Base-by-base conservation (phyloP, 2,113 vertebrate species). In the Notothenia rossii region DNA sequence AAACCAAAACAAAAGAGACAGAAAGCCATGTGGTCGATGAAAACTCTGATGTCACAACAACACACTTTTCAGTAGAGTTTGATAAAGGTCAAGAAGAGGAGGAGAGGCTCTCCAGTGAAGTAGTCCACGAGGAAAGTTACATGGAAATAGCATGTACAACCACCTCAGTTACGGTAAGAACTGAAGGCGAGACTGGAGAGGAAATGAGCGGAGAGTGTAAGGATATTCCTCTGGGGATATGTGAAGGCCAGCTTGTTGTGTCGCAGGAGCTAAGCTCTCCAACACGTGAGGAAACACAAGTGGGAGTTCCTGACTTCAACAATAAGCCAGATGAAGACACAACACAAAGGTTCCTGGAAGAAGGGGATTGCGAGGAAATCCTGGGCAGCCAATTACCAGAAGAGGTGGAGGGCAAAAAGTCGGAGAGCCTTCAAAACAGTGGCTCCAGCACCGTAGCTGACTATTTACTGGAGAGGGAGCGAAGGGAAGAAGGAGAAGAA, bases 301-400 rank as follows among this genome's bases (percentile, higher is more conserved):
- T 79, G 81, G 83, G 67, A 85, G 70, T 90, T 92, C 88, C 89
- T 87, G 91, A 83, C 61, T 25, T 66, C 79, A 88, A 89, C 89
- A 91, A 88, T 91, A 89, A 83, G 36, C 36, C 11, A 20, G 46
- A 77, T 63, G 86, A 84, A 88, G 90, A 88, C 72, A 72, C 75
- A 82, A 85, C 82, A 84, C 90, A 87, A 83, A 58, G 82, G 65
- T 82, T 89, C 86, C 85, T 85, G 75, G 88, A 86, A 85, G 83
- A 11, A 60, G 80, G 69, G 78, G 76, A 87, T 72, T 70, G 5
- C 15, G 17, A 63, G 82, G 83, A 85, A 90, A 72, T 55, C n/a
- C 75, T 67, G 13, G 63, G 55, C 50, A 55, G 60, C 65, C 59
- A 54, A 25, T 92, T 89, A 89, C 89, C 78, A 90, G 90, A 92